These are phyloP conservation scores for Micrasema minimum DNA, from an alignment of 1,140 invertebrate species.

Conservation along the genomic window DNA sequence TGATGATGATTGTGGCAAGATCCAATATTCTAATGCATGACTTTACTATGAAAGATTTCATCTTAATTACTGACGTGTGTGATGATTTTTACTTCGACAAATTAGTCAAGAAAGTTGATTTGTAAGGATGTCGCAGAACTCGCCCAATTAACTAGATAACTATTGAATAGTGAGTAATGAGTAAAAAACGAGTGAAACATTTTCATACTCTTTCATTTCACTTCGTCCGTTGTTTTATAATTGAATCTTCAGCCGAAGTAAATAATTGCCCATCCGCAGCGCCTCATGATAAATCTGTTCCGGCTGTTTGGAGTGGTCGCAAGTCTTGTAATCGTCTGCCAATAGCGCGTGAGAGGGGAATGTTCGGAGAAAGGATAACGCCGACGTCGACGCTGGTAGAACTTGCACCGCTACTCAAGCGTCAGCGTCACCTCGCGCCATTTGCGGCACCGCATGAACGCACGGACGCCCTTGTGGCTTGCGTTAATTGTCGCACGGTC, in stretches of 20 bases:
- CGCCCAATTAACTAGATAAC: no score
- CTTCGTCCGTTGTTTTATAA: conserved; percentile 11
- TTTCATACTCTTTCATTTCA: conserved; percentile 19
- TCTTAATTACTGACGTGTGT: no score
- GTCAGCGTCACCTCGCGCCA: conserved; percentile 26
- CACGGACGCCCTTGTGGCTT: conserved; percentile 30
- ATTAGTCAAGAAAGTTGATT: no score
- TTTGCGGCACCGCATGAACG: conserved; percentile 42
- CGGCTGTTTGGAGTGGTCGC: conserved; percentile 32
- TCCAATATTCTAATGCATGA: no score
- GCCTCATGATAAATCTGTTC: conserved; percentile 35
- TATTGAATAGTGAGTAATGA: no score
- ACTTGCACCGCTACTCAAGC: no score
- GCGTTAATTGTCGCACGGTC: conserved; percentile 42
- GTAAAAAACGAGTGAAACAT: background rate
- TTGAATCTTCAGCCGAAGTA: conserved; percentile 8
- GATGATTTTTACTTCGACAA: no score
- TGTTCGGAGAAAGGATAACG: background rate
- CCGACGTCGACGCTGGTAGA: background rate
- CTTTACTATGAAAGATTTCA: no score
- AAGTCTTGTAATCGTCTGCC: conserved; percentile 35
- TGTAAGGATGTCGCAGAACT: no score
- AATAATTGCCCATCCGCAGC: conserved; percentile 20
- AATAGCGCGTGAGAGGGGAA: conserved; percentile 28
- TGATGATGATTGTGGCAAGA: no score